A percentile compares a stretch with the other conserved stretches of the same genome.
Evolutionary conservation across 1,140 invertebrate species (phyloP).

Genomic region (Tetramorium parvispinum): DNA sequence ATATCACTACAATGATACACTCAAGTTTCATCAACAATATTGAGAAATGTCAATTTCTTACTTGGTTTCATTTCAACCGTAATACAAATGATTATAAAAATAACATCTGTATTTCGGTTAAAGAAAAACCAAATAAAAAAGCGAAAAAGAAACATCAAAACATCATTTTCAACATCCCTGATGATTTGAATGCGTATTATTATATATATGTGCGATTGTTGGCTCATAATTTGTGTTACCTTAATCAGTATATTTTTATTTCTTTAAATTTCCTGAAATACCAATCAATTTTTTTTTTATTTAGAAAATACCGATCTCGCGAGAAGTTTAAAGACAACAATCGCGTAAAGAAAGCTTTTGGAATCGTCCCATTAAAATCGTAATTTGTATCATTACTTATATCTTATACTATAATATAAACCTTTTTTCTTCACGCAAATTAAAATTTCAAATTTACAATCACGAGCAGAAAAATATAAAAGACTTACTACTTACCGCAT

Average conservation of each 20-base stretch:
- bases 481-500: conserved; percentile 87
- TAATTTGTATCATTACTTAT: not conserved
- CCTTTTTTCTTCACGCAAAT: not conserved
- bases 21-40: not conserved
- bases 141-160: not conserved
- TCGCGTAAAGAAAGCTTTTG: conserved; percentile 31
- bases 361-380: conserved; percentile 58
- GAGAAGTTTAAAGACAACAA: not conserved
- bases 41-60: not conserved
- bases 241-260: not conserved
- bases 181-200: not conserved
- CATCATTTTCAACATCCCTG: not conserved
- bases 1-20: not conserved
- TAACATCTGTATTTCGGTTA: not conserved
- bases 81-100: conserved; percentile 5
- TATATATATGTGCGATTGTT: not conserved
- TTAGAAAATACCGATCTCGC: not conserved
- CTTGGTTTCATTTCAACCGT: not conserved
- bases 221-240: not conserved
- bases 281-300: not conserved
- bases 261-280: not conserved
- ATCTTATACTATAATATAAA: not conserved
- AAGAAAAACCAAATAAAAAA: not conserved
- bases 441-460: not conserved
- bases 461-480: not conserved